These are phyloP conservation scores for Sarcophaga peregrina DNA, from an alignment of 1,140 invertebrate species.

Conservation along the genomic window DNA sequence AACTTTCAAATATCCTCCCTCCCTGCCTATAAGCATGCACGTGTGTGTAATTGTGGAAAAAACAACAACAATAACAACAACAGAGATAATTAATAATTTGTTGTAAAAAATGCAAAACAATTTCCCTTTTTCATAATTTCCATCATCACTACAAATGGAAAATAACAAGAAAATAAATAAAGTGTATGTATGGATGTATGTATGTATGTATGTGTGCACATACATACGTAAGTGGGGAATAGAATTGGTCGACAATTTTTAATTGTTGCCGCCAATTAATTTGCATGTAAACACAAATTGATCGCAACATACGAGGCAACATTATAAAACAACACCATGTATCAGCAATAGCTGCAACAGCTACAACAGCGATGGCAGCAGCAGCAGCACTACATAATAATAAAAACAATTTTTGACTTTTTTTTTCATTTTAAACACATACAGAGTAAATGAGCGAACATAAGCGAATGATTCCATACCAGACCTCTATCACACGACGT, in stretches of 20 bases:
- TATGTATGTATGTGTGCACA: too few species aligned
- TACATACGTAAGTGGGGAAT: too few species aligned
- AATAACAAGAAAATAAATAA: not conserved
- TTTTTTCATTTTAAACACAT: not conserved
- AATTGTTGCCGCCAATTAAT: constrained; percentile 48
- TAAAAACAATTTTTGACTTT: not conserved
- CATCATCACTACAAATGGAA: not conserved
- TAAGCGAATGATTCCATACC: not conserved
- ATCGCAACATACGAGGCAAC: constrained; percentile 37
- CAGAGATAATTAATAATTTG: not conserved
- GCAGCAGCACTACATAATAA: not conserved
- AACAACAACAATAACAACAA: not conserved
- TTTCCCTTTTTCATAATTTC: constrained; percentile 21
- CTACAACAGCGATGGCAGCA: not conserved
- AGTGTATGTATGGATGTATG: too few species aligned
- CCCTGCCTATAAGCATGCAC: too few species aligned
- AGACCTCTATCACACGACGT: not conserved
- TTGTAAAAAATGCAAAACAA: constrained; percentile 12
- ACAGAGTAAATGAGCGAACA: constrained; percentile 7
- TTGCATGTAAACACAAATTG: constrained; percentile 50
- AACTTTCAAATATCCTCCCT: too few species aligned
- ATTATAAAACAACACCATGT: not conserved
- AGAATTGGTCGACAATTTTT: constrained; percentile 44
- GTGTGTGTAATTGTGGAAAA: not conserved
- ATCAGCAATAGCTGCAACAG: not conserved